These are phyloP conservation scores for Listronotus oregonensis DNA, from an alignment of 1,140 invertebrate species.

Conservation along the genomic window DNA sequence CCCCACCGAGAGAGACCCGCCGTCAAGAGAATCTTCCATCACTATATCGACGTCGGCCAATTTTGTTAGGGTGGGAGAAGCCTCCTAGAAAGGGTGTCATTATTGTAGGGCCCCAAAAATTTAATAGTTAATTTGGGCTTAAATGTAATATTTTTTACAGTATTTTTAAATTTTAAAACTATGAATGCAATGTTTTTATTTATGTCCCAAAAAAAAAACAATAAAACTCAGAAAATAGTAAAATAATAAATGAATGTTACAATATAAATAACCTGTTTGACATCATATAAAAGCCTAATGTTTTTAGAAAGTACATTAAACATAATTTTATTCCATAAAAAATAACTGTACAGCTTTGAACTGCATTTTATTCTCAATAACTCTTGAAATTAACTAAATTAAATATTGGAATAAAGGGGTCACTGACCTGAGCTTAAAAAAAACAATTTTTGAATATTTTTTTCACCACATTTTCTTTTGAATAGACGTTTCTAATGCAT, in stretches of 20 bases:
- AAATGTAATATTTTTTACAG: too few relatives aligned
- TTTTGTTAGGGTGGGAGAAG: conserved; percentile 62
- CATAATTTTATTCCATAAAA: conserved; percentile 1
- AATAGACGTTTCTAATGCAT: conserved; percentile 7
- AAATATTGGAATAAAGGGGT: background rate
- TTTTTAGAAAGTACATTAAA: conserved; percentile 16
- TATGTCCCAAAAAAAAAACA: too few relatives aligned
- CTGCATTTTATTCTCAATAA: background rate
- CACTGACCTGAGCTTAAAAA: background rate
- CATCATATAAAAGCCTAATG: conserved; percentile 1
- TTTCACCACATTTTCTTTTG: background rate
- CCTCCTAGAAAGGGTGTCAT: conserved; percentile 54
- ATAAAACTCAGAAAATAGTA: background rate
- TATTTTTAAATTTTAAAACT: too few relatives aligned
- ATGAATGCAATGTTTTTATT: too few relatives aligned
- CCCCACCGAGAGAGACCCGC: conserved; percentile 73
- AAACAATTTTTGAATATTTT: background rate
- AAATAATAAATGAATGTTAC: background rate
- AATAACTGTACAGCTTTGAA: conserved; percentile 14
- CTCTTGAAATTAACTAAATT: conserved; percentile 5
- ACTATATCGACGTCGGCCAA: conserved; percentile 65
- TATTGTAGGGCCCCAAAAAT: conserved; percentile 21
- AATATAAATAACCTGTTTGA: background rate
- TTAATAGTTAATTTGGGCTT: background rate
- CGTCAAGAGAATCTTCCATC: conserved; percentile 73